Base-by-base conservation (phyloP, 2,797 vertebrate species). In the Acrocephalus scirpaceus region DNA sequence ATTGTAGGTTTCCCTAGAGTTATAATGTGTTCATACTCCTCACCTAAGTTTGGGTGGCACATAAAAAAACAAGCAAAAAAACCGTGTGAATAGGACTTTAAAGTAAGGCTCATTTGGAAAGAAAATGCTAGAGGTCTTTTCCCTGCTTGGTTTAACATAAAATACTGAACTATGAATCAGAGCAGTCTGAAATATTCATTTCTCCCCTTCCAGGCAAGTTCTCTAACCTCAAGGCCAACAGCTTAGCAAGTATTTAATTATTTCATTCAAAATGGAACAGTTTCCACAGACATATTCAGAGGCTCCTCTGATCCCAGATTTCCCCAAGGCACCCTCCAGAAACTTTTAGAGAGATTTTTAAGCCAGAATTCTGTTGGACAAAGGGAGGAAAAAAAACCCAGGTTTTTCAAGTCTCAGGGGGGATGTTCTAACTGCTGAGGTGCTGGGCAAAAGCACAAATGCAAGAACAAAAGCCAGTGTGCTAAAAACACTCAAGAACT, bases 181-280 rank as follows among this genome's bases (percentile, higher is more conserved):
- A 81, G 62, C 14, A 72, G 26, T 58, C 38, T 88, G 30, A 92
- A 92, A 88, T 78, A 69, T 6, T 84, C 2, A 32, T 61, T 53
- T 86, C 38, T 81, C 17, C 30, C 47, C 30, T 90, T 86, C 21
- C 57, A 92, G 58, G 32, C 83, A 88, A 90, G 36, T 73, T 92
- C 74, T 40, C 58, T 69, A 92, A 88, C 30, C 62, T 90, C 86
- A 93, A 86, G 77, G 47, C 61, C 65, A 78, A 71, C 22, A 74
- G 12, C 36, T 93, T 86, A 88, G 67, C 38, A 78, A 88, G 32
- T 58, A 86, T 86, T 92, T 74, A 92, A 86, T 90, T 80, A 65
- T 69, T 95, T 86, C 6, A 65, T 93, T 95, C 42, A 53, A 90
- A 96, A 93, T 47, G 25, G 72, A 94, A 88, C 22, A 40, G 7